Percentiles rank a stretch among this genome's conserved stretches.
phyloP scores from a whole-genome alignment of 2,797 vertebrate species.

The Nyctalus aviator region DNA sequence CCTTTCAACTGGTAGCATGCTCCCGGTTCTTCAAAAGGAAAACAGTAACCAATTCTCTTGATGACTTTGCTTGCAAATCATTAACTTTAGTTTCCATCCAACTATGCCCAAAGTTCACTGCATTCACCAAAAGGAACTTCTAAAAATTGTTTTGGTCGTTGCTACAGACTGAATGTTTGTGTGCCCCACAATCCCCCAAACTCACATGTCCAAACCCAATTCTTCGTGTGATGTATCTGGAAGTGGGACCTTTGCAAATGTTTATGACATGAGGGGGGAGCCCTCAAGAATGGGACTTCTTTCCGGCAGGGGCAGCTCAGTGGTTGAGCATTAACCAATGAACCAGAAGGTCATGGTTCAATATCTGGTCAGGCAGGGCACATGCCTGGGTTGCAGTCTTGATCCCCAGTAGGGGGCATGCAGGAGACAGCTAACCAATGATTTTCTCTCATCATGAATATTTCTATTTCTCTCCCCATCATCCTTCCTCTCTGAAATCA shows the following conservation, averaged over 20 bases:
- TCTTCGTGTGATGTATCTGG: background rate
- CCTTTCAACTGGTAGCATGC: background rate
- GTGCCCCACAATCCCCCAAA: background rate
- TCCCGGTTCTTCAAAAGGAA: background rate
- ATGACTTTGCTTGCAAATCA: background rate
- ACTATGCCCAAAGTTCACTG: background rate
- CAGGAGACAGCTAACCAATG: too few species aligned
- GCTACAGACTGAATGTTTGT: background rate
- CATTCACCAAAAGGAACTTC: background rate
- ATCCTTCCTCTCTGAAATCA: too few species aligned
- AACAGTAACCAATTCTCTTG: background rate
- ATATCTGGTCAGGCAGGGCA: too few species aligned
- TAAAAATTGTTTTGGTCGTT: background rate
- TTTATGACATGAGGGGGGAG: background rate
- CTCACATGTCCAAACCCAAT: background rate
- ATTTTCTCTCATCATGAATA: too few species aligned
- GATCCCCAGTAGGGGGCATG: too few species aligned
- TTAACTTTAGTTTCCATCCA: background rate
- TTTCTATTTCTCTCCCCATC: too few species aligned
- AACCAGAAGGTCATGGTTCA: too few species aligned
- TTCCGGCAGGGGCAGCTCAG: too few species aligned
- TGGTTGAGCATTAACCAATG: too few species aligned
- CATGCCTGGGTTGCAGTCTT: too few species aligned
- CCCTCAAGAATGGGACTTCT: background rate
- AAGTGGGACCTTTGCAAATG: background rate